Base-by-base conservation (phyloP, 1,140 invertebrate genomes). In the Drosophila simulans region DNA sequence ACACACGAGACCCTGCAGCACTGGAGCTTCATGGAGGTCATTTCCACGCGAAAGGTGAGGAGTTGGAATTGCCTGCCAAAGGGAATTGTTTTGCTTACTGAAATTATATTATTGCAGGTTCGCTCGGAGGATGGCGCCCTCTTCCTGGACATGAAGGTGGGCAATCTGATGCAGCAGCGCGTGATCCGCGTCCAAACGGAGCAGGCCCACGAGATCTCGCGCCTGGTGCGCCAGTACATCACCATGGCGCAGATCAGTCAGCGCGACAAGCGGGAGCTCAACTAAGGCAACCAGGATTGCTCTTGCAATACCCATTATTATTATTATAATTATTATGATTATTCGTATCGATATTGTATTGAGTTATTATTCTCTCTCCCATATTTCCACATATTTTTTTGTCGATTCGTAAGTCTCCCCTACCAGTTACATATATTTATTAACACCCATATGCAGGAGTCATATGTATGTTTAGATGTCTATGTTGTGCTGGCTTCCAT, bases 81-180 rank as follows among this genome's bases (percentile, higher is more conserved):
- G n/a, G n/a, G n/a, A n/a, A n/a, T n/a, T n/a, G n/a, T n/a, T n/a
- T n/a, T n/a, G 15, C 27, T n/a, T 0, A 49, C n/a, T 2, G 10
- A 3, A 13, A 10, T 25, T 5, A 17, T 3, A 12, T 22, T 10
- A 0, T 0, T 31, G 1, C n/a, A 94, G 94, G 95, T 95, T 34
- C 93, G 95, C 73, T 98, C 97, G 1, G 98, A 99, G 90, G 97
- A 98, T 92, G 97, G 97, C 31, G 96, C 97, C 1, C 94, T 99
- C 49, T 99, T 97, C 92, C 93, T 99, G 91, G 98, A 99, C 93
- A 97, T 99, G 96, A 99, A 99, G 93, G 97, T 97, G 91, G 98
- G 98, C 17, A 99, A 98, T 91, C 93, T 99, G 77, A 97, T 99
- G 95, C 97, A 98, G 89, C 98, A 99, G 93, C 95, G 98, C 68